Base-by-base conservation (phyloP, 1,140 invertebrate species). In the Harpegnathos saltator region DNA sequence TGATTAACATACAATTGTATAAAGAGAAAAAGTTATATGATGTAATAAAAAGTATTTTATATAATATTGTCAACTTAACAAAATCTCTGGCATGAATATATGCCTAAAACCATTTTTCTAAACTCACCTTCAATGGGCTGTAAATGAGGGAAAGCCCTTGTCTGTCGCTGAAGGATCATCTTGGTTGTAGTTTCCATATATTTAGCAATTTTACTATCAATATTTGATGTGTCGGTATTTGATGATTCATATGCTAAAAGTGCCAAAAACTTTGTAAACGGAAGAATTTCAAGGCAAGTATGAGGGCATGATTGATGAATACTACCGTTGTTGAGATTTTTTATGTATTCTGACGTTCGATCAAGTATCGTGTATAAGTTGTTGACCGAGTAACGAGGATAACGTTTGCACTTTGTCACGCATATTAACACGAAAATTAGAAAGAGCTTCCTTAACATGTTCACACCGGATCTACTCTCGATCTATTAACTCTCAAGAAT, bases 251-350 rank as follows among this genome's bases (percentile, higher is more conserved):
- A 59, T 0, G 0, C 85, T 87, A 69, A 65, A 87, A 80, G 52
- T 19, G 1, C 17, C 58, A 15, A 63, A 63, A 33, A 29, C 87
- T 84, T 33, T 9, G 4, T 61, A 24, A 50, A 62, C 7, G 9
- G 15, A 24, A 5, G n/a, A n/a, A 5, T 61, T 62, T 50, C 1
- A 48, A 0, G 68, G 22, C 26, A 58, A 3, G 65, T 5, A 12
- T 24, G 7, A 11, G 44, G n/a, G 1, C 26, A 22, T 3, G 50
- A 62, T 48, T 44, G 9, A 19, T 59, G 59, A 22, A n/a, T n/a
- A n/a, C n/a, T 89, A 90, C 89, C 88, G 56, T 89, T 54, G 3
- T 69, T 87, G n/a, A 91, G 73, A 71, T 87, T 82, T 29, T 87
- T 65, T 50, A 89, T 89, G 54, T 89, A 84, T 19, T 83, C 38